Evolutionary conservation across 2,113 vertebrate genomes (phyloP).

Genomic region (Phrynocephalus versicolor): DNA sequence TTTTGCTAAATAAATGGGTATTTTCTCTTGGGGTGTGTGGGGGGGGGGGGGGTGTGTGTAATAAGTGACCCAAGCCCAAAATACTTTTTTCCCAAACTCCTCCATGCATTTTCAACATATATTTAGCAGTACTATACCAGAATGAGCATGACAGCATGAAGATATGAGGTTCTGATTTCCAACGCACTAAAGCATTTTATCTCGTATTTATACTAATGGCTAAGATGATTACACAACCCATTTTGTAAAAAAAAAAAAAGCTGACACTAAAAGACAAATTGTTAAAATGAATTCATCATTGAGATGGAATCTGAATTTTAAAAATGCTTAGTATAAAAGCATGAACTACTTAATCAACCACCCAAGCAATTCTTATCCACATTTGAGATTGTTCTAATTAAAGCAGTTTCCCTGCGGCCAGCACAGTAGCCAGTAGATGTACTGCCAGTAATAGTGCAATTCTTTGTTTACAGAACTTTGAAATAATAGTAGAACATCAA

Average conservation of each 20-base stretch:
- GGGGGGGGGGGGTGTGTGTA: no score
- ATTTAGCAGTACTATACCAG: background rate
- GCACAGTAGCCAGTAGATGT: background rate
- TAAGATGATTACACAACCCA: background rate
- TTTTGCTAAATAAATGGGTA: background rate
- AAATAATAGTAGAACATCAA: background rate
- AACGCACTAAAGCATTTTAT: background rate
- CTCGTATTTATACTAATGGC: background rate
- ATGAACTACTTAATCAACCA: background rate
- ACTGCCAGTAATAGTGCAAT: no score
- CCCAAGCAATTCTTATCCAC: background rate
- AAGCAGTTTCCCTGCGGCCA: background rate
- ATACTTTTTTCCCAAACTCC: background rate
- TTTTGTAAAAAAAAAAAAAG: background rate
- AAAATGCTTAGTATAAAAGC: background rate
- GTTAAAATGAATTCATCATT: background rate
- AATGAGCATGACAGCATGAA: background rate
- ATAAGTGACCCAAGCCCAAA: background rate
- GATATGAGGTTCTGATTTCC: background rate
- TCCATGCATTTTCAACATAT: background rate
- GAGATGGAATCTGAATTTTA: background rate
- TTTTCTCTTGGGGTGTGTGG: no score
- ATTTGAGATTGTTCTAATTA: background rate
- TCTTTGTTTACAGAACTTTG: background rate
- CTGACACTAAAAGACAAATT: background rate